These are phyloP conservation scores for Platanista minor DNA, from an alignment of 2,113 vertebrate species.

Conservation along the genomic window DNA sequence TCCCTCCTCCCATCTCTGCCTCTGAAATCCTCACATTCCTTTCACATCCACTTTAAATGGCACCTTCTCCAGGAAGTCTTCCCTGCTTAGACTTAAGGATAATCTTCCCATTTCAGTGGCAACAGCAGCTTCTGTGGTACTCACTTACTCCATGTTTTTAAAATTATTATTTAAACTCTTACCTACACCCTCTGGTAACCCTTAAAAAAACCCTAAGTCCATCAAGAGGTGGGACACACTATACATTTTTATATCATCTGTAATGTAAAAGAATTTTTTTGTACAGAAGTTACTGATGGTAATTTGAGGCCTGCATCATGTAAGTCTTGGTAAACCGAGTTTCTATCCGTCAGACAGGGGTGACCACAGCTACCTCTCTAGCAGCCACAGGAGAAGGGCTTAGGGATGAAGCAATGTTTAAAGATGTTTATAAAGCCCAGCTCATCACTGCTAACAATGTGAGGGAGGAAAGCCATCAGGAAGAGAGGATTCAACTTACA, in stretches of 20 bases:
- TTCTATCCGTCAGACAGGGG: neutral
- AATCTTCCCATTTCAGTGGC: neutral
- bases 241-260: neutral
- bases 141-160: neutral
- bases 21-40: neutral
- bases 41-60: neutral
- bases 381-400: neutral
- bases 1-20: neutral
- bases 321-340: neutral
- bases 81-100: neutral
- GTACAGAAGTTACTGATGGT: neutral
- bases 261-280: neutral
- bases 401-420: neutral
- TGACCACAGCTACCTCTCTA: neutral
- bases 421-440: neutral
- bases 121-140: neutral
- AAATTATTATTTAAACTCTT: neutral
- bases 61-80: neutral
- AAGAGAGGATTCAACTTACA: conserved; percentile 84
- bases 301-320: neutral
- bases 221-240: neutral
- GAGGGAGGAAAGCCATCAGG: fast-evolving
- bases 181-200: neutral
- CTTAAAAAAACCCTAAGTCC: neutral
- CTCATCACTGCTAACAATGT: fast-evolving